Evolutionary conservation across 2,797 vertebrate species (phyloP).

Genomic region (Peromyscus aztecus): DNA sequence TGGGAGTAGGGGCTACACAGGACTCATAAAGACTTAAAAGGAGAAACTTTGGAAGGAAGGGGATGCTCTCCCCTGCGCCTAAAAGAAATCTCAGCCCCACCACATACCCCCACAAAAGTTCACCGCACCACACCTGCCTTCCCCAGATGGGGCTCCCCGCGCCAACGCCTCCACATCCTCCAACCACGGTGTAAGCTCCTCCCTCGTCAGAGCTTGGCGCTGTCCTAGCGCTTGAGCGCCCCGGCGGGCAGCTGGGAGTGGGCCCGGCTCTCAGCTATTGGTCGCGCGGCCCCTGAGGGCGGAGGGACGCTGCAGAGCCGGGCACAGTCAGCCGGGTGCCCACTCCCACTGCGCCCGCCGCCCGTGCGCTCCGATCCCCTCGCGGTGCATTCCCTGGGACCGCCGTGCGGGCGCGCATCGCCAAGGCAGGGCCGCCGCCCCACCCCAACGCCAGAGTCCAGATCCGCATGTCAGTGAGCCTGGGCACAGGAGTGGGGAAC

Average conservation of each 20-base stretch:
- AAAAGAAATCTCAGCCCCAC: neutral
- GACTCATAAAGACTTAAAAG: neutral
- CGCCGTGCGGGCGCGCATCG: neutral
- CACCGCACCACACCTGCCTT: slow-evolving; percentile 63
- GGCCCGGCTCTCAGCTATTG: slow-evolving; percentile 67
- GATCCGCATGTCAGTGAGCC: slow-evolving; percentile 55
- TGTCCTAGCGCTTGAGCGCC: neutral
- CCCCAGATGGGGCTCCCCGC: slow-evolving; percentile 65
- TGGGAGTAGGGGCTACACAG: neutral
- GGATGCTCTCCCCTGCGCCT: neutral
- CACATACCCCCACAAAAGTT: slow-evolving; percentile 21
- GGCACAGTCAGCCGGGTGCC: neutral
- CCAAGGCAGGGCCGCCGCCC: neutral
- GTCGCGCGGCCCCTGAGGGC: slow-evolving; percentile 30
- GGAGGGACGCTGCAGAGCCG: slow-evolving; percentile 31
- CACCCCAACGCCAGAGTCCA: neutral
- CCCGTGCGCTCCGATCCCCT: neutral
- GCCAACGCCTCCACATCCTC: slow-evolving; percentile 44
- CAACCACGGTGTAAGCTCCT: slow-evolving; percentile 56
- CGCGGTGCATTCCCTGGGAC: neutral
- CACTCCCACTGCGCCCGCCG: neutral
- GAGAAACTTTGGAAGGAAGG: slow-evolving; percentile 50
- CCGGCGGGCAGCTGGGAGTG: slow-evolving; percentile 26
- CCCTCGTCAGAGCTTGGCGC: neutral
- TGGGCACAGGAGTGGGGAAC: neutral